Base-by-base conservation (phyloP, 2,888 invertebrate genomes). In the Sarcophaga subvicina region DNA sequence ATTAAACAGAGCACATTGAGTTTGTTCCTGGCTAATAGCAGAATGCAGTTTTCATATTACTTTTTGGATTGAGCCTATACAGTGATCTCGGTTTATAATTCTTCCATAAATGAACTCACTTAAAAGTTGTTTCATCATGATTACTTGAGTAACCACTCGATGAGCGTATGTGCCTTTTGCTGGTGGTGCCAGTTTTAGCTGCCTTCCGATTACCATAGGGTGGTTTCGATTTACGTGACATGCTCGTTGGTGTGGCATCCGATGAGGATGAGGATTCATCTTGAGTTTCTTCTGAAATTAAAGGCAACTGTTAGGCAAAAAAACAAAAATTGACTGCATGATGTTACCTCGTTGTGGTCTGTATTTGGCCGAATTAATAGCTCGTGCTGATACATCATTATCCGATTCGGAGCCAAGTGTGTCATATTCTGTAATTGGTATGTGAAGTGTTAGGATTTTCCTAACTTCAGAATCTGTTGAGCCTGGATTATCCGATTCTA, bases 401-500 rank as follows among this genome's bases (percentile, higher is more conserved):
- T 96, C 96, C 93, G 96, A 96, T 93, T 96, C 96, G 92, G 96
- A 96, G 92, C 96, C 96, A 92, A 96, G 95, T 91, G 96, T 96
- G 95, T 98, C 98, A 95, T 98, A 97, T 95, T 97, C 98, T 96
- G 97, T 97, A 96, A 97, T 97, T 95, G 97, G 97, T 95, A 97
- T 96, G 96, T 97, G 97, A 94, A 97, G 96, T 94, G 97, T 97
- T 96, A 97, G 94, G 95, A 97, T 97, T 96, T 97, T 97, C 96
- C 97, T 97, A 95, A 97, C 97, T 96, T 98, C 97, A 94, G 97
- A 97, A 96, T 98, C 97, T 95, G 97, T 97, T 94, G 97, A 97
- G 94, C 98, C 97, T 96, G 97, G 96, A 96, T 97, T 97, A 96
- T 97, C 97, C 95, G 97, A 97, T 95, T 98, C 96, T 96, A 96